Base-by-base conservation (phyloP, 2,113 vertebrate species). In the Lipophrys pholis region DNA sequence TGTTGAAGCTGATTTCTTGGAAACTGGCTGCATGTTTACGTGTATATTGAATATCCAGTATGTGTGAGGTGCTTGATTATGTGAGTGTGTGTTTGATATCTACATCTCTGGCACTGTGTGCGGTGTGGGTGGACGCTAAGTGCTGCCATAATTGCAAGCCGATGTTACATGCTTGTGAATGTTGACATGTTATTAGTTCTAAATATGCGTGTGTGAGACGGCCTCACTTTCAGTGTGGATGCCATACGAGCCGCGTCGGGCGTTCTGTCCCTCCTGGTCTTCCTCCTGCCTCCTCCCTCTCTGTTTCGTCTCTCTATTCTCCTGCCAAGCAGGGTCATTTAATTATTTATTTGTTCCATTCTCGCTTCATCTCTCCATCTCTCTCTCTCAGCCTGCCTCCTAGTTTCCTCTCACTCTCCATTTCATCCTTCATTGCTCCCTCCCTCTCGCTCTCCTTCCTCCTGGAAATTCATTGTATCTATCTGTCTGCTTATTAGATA, bases 281-380 rank as follows among this genome's bases (percentile, higher is more conserved):
- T 73, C 67, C 17, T 66, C 69, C 8, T 65, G 55, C 16, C 67
- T 56, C 10, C 42, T 39, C 56, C n/a, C 30, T 55, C 71, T 46
- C 67, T 30, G 21, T 30, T 17, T 64, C 43, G 63, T 75, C 70
- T 51, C 50, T 67, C 64, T 78, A 46, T 56, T 71, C 75, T 76
- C 36, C 69, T 68, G 65, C 74, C 78, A 88, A 82, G 82, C 46
- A 51, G 8, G 55, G 35, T 67, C 52, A 76, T 85, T 90, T 68
- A 79, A 87, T 91, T 80, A 89, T 90, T 85, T 73, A 85, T 87
- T 75, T 87, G 56, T 61, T 72, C 56, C 73, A 70, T 56, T 71
- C 41, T 30, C 41, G 69, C 66, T 11, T 46, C 21, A 17, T 68
- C 40, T 51, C 51, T 74, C 12, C 42, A 5, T 68, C 69, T n/a